Percentiles rank a stretch among this genome's conserved stretches.
phyloP scores from a whole-genome alignment of 2,797 vertebrate species.

The Molossus molossus region DNA sequence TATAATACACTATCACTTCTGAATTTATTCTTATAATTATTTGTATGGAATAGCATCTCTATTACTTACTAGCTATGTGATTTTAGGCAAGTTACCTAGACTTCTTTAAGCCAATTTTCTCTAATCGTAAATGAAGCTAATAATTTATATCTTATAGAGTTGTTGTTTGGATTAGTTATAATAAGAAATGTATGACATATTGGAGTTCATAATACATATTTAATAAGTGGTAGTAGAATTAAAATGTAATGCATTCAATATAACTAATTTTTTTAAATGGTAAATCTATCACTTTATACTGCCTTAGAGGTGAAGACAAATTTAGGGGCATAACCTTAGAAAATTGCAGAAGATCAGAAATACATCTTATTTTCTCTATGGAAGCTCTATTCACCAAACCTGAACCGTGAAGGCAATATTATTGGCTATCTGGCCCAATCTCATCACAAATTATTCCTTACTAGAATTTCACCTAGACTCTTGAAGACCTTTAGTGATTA shows the following conservation, averaged over 20 bases:
- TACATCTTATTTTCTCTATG: neutral
- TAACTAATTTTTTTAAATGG: neutral
- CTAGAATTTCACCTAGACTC: neutral
- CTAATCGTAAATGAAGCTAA: neutral
- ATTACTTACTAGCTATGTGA: neutral
- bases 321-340: neutral
- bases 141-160: neutral
- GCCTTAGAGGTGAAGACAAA: neutral
- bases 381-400: neutral
- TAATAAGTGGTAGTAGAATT: neutral
- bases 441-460: neutral
- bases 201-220: neutral
- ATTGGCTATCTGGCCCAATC: neutral
- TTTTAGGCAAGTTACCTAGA: neutral
- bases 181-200: neutral
- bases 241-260: neutral
- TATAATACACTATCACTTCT: neutral
- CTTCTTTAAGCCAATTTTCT: constrained; percentile 17
- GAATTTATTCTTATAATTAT: constrained; percentile 20
- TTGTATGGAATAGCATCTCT: neutral
- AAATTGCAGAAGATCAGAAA: neutral
- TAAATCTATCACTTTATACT: neutral
- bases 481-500: neutral
- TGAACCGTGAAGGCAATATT: neutral
- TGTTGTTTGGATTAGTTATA: neutral